Conservation (phyloP, 2,888 invertebrate genomes). For the Diaphora mendica region DNA sequence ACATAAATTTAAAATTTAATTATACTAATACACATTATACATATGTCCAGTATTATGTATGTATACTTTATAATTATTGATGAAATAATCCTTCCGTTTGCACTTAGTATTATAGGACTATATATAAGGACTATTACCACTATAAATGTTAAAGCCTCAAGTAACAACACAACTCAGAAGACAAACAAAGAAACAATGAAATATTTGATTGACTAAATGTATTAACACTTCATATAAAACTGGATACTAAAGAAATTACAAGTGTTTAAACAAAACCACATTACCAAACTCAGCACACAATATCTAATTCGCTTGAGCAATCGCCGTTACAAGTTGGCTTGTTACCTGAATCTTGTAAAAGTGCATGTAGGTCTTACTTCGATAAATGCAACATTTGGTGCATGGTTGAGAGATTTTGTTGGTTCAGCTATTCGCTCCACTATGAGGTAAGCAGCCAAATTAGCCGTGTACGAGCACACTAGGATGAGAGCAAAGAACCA, state of each 20-base stretch:
- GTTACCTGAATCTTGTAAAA: conserved; percentile 74
- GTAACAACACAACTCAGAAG: background rate
- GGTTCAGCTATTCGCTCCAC: conserved; percentile 98
- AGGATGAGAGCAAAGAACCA: conserved; percentile 99
- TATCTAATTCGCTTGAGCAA: conserved; percentile 64
- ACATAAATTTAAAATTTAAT: too few species aligned
- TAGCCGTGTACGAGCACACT: conserved; percentile 99
- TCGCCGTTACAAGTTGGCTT: conserved; percentile 52
- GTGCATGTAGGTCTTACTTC: conserved; percentile 89
- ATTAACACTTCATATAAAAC: conserved; percentile 22
- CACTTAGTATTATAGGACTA: too few species aligned
- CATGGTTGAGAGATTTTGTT: conserved; percentile 90
- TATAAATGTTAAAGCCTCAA: background rate
- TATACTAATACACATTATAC: too few species aligned
- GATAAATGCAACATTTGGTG: conserved; percentile 96
- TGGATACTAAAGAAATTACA: background rate
- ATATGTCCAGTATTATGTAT: too few species aligned
- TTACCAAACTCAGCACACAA: conserved; percentile 9
- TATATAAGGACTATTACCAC: too few species aligned
- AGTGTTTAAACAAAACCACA: background rate
- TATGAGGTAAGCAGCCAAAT: conserved; percentile 98
- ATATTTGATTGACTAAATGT: background rate
- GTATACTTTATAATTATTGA: too few species aligned
- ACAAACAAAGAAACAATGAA: background rate
- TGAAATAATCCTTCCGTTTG: too few species aligned